Evolutionary conservation across 2,797 vertebrate genomes (phyloP).

Genomic region (Brotula barbata): DNA sequence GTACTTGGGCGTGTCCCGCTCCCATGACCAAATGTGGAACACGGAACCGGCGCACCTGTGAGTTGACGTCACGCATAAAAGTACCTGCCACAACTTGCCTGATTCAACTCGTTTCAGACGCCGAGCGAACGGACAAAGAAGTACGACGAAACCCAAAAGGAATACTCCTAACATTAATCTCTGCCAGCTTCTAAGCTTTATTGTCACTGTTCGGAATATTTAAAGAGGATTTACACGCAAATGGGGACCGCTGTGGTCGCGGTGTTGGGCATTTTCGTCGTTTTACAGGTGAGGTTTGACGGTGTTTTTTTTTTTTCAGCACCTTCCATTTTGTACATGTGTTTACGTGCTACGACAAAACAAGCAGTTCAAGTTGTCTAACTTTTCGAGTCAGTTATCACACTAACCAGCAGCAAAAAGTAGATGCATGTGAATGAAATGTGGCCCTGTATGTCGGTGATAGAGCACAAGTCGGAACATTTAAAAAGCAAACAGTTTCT

Average conservation of each 20-base stretch:
- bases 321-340: neutral
- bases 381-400: too few relatives aligned
- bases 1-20: conserved; percentile 13
- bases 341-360: too few relatives aligned
- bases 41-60: conserved; percentile 64
- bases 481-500: too few relatives aligned
- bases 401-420: too few relatives aligned
- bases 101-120: conserved; percentile 1
- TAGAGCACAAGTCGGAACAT: too few relatives aligned
- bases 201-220: neutral
- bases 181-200: too few relatives aligned
- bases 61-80: conserved; percentile 63
- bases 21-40: conserved; percentile 56
- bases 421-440: too few relatives aligned
- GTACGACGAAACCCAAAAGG: neutral
- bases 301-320: neutral
- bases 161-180: neutral
- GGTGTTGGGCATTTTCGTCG: conserved; percentile 48
- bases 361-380: too few relatives aligned
- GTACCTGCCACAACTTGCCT: conserved; percentile 59
- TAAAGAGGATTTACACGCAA: neutral
- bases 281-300: conserved; percentile 66
- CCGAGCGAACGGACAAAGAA: neutral
- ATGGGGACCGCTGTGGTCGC: conserved; percentile 62
- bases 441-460: too few relatives aligned